Evolutionary conservation across 35 echinoderm and acorn worm species (phyloP).

Genomic region (Strongylocentrotus purpuratus): DNA sequence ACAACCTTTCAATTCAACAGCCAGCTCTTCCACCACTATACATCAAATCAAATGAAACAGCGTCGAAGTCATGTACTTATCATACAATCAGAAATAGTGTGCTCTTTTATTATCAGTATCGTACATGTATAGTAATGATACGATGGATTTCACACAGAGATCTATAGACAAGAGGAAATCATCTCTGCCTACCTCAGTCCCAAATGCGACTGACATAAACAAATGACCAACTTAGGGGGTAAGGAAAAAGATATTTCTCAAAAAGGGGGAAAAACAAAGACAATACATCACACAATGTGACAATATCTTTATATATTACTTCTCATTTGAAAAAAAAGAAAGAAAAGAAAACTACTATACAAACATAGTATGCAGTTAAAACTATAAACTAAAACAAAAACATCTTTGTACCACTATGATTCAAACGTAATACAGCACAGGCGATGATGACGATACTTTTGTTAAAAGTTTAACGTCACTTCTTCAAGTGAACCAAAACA

Average conservation of each 20-base stretch:
- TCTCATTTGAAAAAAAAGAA: not conserved
- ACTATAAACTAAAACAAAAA: slow-evolving; percentile 21
- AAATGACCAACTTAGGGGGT: slow-evolving; percentile 16
- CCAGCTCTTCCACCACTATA: not conserved
- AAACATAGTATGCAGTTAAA: not conserved
- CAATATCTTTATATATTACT: slow-evolving; percentile 28
- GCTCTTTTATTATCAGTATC: slow-evolving; percentile 43
- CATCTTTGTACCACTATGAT: not conserved
- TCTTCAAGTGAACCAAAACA: not conserved
- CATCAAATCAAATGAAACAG: not conserved
- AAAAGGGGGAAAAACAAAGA: slow-evolving; percentile 13
- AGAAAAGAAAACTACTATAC: not conserved
- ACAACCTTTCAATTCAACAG: not conserved
- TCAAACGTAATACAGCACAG: slow-evolving; percentile 33
- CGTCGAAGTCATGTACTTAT: not conserved
- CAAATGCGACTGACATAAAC: not conserved
- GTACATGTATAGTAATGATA: slow-evolving; percentile 39
- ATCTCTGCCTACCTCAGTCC: not conserved
- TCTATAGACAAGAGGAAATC: not conserved
- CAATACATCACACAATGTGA: slow-evolving; percentile 26
- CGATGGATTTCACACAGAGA: slow-evolving; percentile 8
- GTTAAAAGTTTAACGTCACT: not conserved
- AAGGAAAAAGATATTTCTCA: not conserved
- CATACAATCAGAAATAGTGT: slow-evolving; percentile 58
- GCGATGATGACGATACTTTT: slow-evolving; percentile 42